Percentiles rank a stretch among this genome's conserved stretches.
These are phyloP conservation scores for Unio pictorum DNA, from an alignment of 2,888 invertebrate genomes.

Conservation along the genomic window DNA sequence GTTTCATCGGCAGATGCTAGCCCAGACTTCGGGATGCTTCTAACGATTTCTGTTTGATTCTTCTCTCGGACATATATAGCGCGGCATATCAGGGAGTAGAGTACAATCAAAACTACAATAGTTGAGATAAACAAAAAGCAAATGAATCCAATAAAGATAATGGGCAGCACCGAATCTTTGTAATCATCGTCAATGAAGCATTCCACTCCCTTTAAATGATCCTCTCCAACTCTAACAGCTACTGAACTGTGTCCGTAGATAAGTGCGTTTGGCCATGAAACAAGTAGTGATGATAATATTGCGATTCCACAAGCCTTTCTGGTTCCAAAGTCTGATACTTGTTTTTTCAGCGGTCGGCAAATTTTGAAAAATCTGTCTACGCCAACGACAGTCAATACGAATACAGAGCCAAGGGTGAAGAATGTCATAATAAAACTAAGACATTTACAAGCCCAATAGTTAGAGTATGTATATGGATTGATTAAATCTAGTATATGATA, in stretches of 20 bases:
- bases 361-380: constrained; percentile 48
- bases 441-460: constrained; percentile 16
- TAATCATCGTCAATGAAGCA: constrained; percentile 46
- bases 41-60: constrained; percentile 7
- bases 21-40: too few relatives aligned
- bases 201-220: constrained; percentile 31
- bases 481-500: constrained; percentile 28
- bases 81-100: constrained; percentile 41
- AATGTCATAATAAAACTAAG: constrained; percentile 27
- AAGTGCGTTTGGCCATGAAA: constrained; percentile 41
- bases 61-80: constrained; percentile 27
- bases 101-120: constrained; percentile 23
- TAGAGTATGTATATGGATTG: constrained; percentile 16
- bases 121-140: constrained; percentile 35
- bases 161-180: constrained; percentile 21
- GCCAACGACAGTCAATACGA: constrained; percentile 31
- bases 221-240: constrained; percentile 17
- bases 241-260: constrained; percentile 48
- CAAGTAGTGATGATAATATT: constrained; percentile 19
- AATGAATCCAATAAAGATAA: constrained; percentile 39
- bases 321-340: constrained; percentile 37
- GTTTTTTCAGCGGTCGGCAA: constrained; percentile 45
- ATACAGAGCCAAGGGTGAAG: constrained; percentile 24
- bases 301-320: constrained; percentile 35
- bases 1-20: too few relatives aligned